These are phyloP conservation scores for Tiaroga cobitis DNA, from an alignment of 2,797 vertebrate genomes.

Conservation along the genomic window DNA sequence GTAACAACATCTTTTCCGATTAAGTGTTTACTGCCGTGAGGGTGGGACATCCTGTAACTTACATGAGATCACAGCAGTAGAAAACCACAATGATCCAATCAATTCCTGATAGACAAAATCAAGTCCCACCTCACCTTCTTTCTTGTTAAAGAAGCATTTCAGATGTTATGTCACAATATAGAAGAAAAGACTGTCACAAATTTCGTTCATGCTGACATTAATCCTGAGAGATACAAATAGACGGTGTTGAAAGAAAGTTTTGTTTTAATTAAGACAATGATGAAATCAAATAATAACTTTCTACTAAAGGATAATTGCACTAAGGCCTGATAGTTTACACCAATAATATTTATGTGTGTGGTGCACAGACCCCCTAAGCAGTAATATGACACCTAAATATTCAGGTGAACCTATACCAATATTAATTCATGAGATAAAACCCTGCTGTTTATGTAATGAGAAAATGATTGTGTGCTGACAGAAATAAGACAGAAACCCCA, in stretches of 20 bases:
- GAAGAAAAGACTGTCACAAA: not conserved
- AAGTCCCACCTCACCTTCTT: not conserved
- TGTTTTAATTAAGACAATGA: not conserved
- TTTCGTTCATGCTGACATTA: not conserved
- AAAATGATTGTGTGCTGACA: conserved; percentile 14
- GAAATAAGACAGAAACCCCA: conserved; percentile 8
- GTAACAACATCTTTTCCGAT: not conserved
- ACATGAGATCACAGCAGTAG: no score
- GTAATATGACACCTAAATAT: conserved; percentile 1
- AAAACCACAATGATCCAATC: not conserved
- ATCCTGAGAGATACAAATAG: not conserved
- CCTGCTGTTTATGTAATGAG: conserved; percentile 32
- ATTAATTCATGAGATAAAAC: conserved; percentile 4
- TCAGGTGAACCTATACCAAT: conserved; percentile 5
- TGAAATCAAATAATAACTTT: not conserved
- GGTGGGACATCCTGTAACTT: no score
- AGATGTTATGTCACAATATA: not conserved
- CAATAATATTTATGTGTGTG: not conserved
- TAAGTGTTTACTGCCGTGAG: no score
- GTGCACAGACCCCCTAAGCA: not conserved
- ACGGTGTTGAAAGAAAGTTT: not conserved
- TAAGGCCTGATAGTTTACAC: not conserved
- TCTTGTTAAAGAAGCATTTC: not conserved
- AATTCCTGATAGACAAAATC: not conserved
- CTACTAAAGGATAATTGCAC: not conserved